A percentile compares a stretch with the other conserved stretches of the same genome.
phyloP scores from a whole-genome alignment of 2,113 vertebrate genomes.

The Sinocyclocheilus maitianheensis region DNA sequence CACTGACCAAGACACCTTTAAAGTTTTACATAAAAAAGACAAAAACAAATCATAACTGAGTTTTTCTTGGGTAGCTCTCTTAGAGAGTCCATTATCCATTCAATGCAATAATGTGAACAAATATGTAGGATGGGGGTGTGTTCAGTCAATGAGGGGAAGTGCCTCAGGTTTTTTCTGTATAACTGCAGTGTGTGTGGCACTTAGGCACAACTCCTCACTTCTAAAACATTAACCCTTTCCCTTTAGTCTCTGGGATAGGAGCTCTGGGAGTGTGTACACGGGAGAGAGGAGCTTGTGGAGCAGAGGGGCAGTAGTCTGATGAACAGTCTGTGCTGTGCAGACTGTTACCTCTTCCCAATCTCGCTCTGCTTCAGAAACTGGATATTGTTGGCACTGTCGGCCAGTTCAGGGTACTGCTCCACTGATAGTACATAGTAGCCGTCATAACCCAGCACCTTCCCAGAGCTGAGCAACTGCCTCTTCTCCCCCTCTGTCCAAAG shows the following conservation, averaged over 20 bases:
- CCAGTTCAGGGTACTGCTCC: constrained; percentile 98
- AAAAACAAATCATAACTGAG: constrained; percentile 54
- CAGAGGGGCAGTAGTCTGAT: constrained; percentile 70
- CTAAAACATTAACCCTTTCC: constrained; percentile 38
- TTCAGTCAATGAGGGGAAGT: constrained; percentile 12
- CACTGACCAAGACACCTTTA: constrained; percentile 88
- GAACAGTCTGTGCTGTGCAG: constrained; percentile 68
- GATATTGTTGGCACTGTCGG: constrained; percentile 90
- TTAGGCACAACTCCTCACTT: constrained; percentile 44
- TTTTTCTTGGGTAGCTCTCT: constrained; percentile 60
- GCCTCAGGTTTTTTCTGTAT: constrained; percentile 45
- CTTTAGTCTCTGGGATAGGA: constrained; percentile 59
- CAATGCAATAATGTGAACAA: constrained; percentile 25
- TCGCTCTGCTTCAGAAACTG: constrained; percentile 81
- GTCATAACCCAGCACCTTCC: constrained; percentile 95
- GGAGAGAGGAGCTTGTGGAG: constrained; percentile 5
- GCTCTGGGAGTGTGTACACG: constrained; percentile 48
- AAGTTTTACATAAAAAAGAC: constrained; percentile 80
- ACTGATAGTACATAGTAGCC: constrained; percentile 98
- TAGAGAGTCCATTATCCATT: constrained; percentile 60
- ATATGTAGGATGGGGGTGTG: constrained; percentile 22
- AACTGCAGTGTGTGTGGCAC: constrained; percentile 43
- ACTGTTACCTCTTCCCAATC: constrained; percentile 96
- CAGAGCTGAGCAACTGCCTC: constrained; percentile 94
- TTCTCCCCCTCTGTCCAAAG: constrained; percentile 97